A percentile compares a stretch with the other conserved stretches of the same genome.
Conservation (phyloP, 2,113 vertebrate genomes). For the Strix uralensis region DNA sequence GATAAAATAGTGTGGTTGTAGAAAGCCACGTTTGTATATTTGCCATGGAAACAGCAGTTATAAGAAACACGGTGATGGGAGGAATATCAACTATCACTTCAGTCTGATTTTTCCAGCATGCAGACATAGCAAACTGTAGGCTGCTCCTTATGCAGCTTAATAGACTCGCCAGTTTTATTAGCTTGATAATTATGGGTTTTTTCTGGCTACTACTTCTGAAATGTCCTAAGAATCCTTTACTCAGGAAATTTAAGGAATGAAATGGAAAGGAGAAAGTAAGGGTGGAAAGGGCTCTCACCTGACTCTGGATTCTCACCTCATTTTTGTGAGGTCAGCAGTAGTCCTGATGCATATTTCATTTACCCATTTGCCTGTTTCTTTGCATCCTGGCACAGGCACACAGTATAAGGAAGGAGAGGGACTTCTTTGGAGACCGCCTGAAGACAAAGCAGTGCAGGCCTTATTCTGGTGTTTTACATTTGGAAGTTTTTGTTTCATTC, state of each 20-base stretch:
- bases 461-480: not conserved
- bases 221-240: not conserved
- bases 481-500: not conserved
- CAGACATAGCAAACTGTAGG: not conserved
- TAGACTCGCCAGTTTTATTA: not conserved
- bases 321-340: not conserved
- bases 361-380: not conserved
- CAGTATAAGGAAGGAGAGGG: not conserved
- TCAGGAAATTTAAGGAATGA: not conserved
- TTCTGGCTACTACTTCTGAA: not conserved
- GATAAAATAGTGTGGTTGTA: not conserved
- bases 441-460: not conserved
- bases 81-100: not conserved
- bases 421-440: not conserved
- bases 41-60: slow-evolving; percentile 55
- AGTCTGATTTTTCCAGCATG: not conserved
- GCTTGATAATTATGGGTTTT: not conserved
- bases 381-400: not conserved
- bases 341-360: not conserved
- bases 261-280: not conserved
- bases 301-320: not conserved
- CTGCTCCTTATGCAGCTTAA: not conserved
- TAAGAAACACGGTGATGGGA: not conserved
- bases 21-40: not conserved
- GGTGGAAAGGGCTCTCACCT: not conserved